Evolutionary conservation across 2,113 vertebrate genomes (phyloP).

Genomic region (Upupa epops): DNA sequence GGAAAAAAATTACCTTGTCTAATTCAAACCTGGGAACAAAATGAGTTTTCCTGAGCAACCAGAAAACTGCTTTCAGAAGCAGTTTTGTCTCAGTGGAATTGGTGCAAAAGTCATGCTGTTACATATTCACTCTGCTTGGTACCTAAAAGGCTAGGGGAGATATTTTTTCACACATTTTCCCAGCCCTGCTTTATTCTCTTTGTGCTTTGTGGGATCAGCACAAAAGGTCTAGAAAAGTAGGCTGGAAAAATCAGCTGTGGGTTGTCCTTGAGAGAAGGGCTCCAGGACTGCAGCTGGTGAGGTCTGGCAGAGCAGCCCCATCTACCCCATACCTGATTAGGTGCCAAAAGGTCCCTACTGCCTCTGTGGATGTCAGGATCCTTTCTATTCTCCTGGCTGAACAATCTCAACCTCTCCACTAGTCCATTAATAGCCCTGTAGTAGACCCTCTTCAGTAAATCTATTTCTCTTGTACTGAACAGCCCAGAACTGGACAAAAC

Average conservation of each 20-base stretch:
- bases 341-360: not conserved
- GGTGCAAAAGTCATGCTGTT: conserved; percentile 15
- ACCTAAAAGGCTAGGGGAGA: not conserved
- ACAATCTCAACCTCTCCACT: no score
- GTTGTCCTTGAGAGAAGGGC: conserved; percentile 53
- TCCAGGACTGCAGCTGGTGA: not conserved
- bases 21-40: conserved; percentile 22
- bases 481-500: no score
- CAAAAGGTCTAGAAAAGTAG: conserved; percentile 66
- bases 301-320: not conserved
- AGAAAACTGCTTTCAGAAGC: not conserved
- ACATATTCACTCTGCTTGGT: not conserved
- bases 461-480: no score
- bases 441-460: no score
- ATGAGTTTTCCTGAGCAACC: not conserved
- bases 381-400: no score
- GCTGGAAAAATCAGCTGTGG: conserved; percentile 37
- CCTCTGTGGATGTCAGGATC: not conserved
- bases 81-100: not conserved
- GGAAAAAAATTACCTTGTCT: not conserved
- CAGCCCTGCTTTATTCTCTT: conserved; percentile 40
- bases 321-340: not conserved
- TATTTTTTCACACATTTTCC: conserved; percentile 51
- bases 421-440: no score
- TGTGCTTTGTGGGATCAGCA: conserved; percentile 48